Evolutionary conservation across 2,113 vertebrate genomes (phyloP).

Genomic region (Calidris pugnax): DNA sequence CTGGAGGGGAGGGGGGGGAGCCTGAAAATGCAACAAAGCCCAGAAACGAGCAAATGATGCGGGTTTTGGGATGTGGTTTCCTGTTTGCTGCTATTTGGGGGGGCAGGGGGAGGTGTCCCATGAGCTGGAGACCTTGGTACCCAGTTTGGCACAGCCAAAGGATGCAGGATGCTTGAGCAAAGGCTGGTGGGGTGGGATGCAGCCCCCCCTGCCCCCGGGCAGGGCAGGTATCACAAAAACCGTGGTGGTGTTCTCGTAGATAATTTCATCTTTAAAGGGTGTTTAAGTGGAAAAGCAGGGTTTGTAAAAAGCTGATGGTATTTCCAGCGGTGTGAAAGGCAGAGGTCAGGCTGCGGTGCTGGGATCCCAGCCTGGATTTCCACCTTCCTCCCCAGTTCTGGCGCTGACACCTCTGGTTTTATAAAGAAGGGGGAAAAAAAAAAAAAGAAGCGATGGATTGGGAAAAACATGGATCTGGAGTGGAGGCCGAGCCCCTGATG

Average conservation of each 20-base stretch:
- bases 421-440: background rate
- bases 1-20: background rate
- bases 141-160: accelerated
- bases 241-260: accelerated
- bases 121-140: background rate
- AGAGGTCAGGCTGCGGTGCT: background rate
- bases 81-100: accelerated
- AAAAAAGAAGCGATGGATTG: background rate
- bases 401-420: background rate
- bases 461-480: background rate
- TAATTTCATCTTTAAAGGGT: background rate
- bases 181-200: background rate
- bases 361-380: background rate
- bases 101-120: too few relatives aligned
- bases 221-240: background rate
- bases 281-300: background rate
- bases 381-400: background rate
- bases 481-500: background rate
- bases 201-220: accelerated
- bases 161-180: background rate
- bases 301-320: background rate
- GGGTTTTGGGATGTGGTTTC: accelerated
- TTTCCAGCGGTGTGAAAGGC: background rate
- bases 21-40: background rate
- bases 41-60: too few relatives aligned